A percentile compares a stretch with the other conserved stretches of the same genome.
Evolutionary conservation across 2,113 vertebrate genomes (phyloP).

Genomic region (Ctenomys sociabilis): DNA sequence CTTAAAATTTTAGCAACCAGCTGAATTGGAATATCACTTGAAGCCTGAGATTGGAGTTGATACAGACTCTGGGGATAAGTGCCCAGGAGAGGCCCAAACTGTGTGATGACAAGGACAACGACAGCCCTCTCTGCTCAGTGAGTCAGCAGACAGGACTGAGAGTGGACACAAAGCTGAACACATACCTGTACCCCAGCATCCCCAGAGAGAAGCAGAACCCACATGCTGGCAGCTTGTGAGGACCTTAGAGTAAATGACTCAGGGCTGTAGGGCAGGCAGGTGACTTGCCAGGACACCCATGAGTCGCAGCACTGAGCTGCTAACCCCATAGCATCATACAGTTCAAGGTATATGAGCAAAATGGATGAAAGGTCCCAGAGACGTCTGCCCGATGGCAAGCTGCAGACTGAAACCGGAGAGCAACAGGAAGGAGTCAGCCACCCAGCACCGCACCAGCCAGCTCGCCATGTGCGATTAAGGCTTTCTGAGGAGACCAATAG

Average conservation of each 20-base stretch:
- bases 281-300: not conserved
- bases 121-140: not conserved
- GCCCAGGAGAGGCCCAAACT: not conserved
- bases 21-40: not conserved
- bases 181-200: not conserved
- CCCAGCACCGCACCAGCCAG: not conserved
- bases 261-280: not conserved
- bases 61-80: not conserved
- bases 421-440: not conserved
- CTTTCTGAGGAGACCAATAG: conserved; percentile 16
- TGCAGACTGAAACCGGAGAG: not conserved
- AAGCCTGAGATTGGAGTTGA: conserved; percentile 8
- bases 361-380: not conserved
- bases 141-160: not conserved
- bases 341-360: not conserved
- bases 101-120: not conserved
- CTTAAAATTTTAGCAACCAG: not conserved
- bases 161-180: not conserved
- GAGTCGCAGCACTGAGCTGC: not conserved
- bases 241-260: not conserved
- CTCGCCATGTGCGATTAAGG: not conserved
- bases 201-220: not conserved
- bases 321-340: accelerated
- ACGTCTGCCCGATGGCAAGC: accelerated
- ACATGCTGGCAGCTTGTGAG: not conserved